A percentile compares a stretch with the other conserved stretches of the same genome.
Evolutionary conservation across 2,113 vertebrate genomes (phyloP).

Genomic region (Euleptes europaea): DNA sequence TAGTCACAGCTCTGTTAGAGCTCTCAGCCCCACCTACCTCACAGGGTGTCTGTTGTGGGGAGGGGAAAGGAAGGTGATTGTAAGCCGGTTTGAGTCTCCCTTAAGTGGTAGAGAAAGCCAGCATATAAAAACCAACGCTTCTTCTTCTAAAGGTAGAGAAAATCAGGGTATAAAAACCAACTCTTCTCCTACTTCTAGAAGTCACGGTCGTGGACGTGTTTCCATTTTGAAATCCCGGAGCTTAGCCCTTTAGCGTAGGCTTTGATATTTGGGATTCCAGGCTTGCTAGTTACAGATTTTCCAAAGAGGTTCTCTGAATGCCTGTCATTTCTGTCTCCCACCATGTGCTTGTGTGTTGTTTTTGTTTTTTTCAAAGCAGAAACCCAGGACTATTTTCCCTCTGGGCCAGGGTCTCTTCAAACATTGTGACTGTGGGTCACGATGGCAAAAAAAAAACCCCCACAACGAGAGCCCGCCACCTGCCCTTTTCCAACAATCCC

Average conservation of each 20-base stretch:
- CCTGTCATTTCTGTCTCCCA: slow-evolving; percentile 10
- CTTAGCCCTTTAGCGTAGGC: slow-evolving; percentile 17
- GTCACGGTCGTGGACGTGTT: slow-evolving; percentile 13
- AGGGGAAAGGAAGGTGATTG: too few species aligned
- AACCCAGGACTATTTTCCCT: slow-evolving; percentile 47
- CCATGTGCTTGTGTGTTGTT: neutral
- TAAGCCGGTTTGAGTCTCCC: too few species aligned
- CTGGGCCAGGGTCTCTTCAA: slow-evolving; percentile 55
- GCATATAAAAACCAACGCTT: too few species aligned
- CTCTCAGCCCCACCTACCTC: too few species aligned
- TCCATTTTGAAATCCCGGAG: slow-evolving; percentile 6
- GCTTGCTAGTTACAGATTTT: slow-evolving; percentile 25
- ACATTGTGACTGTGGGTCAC: slow-evolving; percentile 58
- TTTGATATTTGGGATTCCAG: slow-evolving; percentile 16
- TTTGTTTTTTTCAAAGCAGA: neutral
- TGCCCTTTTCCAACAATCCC: neutral
- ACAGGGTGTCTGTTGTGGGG: too few species aligned
- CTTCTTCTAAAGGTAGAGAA: too few species aligned
- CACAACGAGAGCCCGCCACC: slow-evolving; percentile 57
- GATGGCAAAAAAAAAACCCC: slow-evolving; percentile 8
- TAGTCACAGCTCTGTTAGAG: too few species aligned
- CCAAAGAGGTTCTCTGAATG: neutral
- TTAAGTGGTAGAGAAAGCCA: too few species aligned
- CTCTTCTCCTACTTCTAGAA: too few species aligned
- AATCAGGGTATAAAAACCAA: too few species aligned